Conservation (phyloP, 1,140 invertebrate genomes). For the Pogonognathellus flavescens region DNA sequence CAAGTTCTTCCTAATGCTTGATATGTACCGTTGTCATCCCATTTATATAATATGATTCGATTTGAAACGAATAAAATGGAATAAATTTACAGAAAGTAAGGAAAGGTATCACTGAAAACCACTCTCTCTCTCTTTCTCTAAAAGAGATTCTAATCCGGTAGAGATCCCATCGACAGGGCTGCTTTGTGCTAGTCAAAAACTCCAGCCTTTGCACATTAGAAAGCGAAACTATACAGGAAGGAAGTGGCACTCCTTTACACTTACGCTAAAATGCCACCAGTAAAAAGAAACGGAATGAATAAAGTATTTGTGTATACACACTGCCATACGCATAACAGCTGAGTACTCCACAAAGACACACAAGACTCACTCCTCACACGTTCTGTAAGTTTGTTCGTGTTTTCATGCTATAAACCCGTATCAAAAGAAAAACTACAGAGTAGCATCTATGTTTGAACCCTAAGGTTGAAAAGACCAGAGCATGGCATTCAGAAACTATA, state of each 20-base stretch:
- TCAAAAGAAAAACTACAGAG: constrained; percentile 37
- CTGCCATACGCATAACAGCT: background rate
- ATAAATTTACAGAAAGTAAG: constrained; percentile 8
- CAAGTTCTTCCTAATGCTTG: background rate
- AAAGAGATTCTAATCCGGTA: constrained; percentile 21
- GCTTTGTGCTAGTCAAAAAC: background rate
- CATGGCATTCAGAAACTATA: background rate
- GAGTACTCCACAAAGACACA: background rate
- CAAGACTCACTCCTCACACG: background rate
- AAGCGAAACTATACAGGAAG: too few species aligned
- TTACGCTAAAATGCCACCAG: background rate
- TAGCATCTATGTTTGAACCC: background rate
- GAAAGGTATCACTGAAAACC: background rate
- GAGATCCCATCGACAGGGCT: background rate
- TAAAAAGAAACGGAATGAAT: background rate
- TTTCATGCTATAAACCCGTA: constrained; percentile 26
- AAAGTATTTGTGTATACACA: background rate
- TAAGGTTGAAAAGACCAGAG: constrained; percentile 33
- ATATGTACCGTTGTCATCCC: constrained; percentile 31
- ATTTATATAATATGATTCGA: constrained; percentile 23
- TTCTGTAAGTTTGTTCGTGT: constrained; percentile 3
- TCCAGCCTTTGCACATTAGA: background rate
- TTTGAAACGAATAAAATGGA: constrained; percentile 12
- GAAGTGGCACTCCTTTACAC: background rate
- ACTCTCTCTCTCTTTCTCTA: constrained; percentile 7